phyloP scores from a whole-genome alignment of 2,888 invertebrate species.

The Stenolophus ochropezus region DNA sequence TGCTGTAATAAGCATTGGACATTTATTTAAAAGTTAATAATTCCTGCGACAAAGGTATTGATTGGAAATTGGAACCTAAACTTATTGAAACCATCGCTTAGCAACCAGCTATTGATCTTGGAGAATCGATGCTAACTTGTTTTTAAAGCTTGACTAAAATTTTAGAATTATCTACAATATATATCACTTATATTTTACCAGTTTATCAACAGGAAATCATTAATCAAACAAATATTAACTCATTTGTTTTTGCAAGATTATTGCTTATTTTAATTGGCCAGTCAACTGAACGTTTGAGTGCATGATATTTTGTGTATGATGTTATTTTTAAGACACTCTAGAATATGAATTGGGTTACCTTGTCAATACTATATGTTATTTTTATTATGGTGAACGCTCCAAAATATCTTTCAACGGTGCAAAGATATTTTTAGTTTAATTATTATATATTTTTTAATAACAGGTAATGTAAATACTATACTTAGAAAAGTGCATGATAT shows the following conservation, averaged over 20 bases:
- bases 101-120: background rate
- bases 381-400: background rate
- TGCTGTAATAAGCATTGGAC: too few species aligned
- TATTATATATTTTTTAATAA: background rate
- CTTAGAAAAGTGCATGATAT: background rate
- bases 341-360: slow-evolving; percentile 32
- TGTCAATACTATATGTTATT: slow-evolving; percentile 11
- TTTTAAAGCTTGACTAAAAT: background rate
- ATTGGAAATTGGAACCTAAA: slow-evolving; percentile 3
- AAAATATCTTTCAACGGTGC: background rate
- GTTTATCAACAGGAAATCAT: background rate
- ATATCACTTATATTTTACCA: background rate
- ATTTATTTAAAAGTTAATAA: background rate
- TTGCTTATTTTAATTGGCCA: background rate
- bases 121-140: background rate
- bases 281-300: background rate
- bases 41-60: slow-evolving; percentile 28
- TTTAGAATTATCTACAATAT: background rate
- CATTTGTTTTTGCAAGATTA: background rate
- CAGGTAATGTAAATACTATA: background rate
- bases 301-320: slow-evolving; percentile 7
- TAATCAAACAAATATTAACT: background rate
- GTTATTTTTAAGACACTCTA: slow-evolving; percentile 5
- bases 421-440: background rate
- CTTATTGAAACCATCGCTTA: background rate